Conservation (phyloP, 2,888 invertebrate species). For the Eubasilissa splendida region DNA sequence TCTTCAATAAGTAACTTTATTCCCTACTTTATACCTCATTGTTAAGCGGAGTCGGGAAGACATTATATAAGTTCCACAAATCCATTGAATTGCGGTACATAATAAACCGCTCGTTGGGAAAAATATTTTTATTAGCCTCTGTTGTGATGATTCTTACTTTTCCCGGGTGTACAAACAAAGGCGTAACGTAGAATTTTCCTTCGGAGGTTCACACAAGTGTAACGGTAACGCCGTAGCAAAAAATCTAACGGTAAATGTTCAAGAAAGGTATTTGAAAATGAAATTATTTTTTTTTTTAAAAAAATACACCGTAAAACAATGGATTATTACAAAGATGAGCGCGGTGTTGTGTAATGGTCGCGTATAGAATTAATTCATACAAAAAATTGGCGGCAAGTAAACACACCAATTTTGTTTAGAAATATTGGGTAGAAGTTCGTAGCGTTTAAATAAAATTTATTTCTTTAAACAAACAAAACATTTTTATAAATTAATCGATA, state of each 20-base stretch:
- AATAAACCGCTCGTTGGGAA: slow-evolving; percentile 46
- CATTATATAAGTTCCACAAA: slow-evolving; percentile 40
- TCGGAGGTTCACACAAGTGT: slow-evolving; percentile 34
- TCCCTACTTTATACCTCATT: slow-evolving; percentile 1
- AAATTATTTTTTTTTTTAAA: slow-evolving; percentile 5
- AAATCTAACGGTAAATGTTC: slow-evolving; percentile 9
- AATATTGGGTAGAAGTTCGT: no score
- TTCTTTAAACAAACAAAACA: no score
- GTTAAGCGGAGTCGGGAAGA: slow-evolving; percentile 19
- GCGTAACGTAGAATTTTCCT: slow-evolving; percentile 28
- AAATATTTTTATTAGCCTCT: slow-evolving; percentile 46
- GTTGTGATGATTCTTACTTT: slow-evolving; percentile 38
- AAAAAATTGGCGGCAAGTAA: neutral
- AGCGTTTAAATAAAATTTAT: no score
- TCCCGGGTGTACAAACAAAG: slow-evolving; percentile 38
- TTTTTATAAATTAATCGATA: no score
- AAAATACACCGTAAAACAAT: neutral
- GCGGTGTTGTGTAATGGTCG: neutral
- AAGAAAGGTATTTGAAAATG: slow-evolving; percentile 28
- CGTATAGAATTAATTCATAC: no score
- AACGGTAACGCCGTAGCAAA: slow-evolving; percentile 29
- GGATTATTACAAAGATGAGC: neutral
- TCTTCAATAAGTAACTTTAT: neutral
- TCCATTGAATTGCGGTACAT: slow-evolving; percentile 48
- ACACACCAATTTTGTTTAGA: neutral